These are phyloP conservation scores for Chondrosia reniformis DNA, from an alignment of 37 sponge, comb jelly and placozoan species.

Conservation along the genomic window DNA sequence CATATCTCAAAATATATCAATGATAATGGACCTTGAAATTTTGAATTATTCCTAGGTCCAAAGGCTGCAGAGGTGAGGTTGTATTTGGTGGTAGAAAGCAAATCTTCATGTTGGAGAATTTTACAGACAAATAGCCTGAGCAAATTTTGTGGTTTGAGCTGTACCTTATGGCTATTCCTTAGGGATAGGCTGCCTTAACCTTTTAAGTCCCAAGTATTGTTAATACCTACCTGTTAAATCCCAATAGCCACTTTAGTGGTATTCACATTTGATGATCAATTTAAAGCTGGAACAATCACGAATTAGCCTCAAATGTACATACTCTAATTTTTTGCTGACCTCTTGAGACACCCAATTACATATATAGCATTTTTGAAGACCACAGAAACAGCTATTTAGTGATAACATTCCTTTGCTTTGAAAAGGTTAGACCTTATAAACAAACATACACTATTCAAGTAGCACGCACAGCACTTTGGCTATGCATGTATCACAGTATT, in stretches of 20 bases:
- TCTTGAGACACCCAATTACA: too few species aligned
- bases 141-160: background rate
- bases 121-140: too few species aligned
- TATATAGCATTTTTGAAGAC: too few species aligned
- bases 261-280: background rate
- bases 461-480: too few species aligned
- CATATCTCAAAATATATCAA: too few species aligned
- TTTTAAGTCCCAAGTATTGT: background rate
- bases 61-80: too few species aligned
- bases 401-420: background rate
- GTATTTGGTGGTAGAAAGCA: too few species aligned
- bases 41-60: too few species aligned
- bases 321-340: background rate
- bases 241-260: background rate
- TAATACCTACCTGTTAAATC: background rate
- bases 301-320: background rate
- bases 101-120: too few species aligned
- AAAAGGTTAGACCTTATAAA: background rate
- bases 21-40: too few species aligned
- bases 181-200: background rate
- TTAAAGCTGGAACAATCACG: background rate
- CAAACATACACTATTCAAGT: too few species aligned
- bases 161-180: background rate
- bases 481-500: too few species aligned
- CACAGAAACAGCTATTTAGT: background rate